Conservation (phyloP, 2,113 vertebrate genomes). For the Condylura cristata region DNA sequence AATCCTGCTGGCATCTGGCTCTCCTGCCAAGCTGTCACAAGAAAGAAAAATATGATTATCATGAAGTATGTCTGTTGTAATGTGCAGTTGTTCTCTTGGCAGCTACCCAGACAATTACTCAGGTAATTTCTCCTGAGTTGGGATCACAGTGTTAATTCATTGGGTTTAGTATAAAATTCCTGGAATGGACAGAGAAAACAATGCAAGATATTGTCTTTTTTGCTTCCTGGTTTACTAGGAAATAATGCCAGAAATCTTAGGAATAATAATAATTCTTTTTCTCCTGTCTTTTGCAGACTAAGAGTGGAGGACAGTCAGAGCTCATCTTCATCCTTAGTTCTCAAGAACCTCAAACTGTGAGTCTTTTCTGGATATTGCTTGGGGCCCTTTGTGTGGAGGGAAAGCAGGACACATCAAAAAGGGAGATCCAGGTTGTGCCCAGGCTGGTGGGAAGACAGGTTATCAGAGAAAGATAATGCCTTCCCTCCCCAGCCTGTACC, state of each 20-base stretch:
- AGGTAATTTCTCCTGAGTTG: not conserved
- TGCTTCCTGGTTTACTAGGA: not conserved
- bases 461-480: not conserved
- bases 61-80: not conserved
- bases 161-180: not conserved
- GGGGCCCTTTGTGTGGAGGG: not conserved
- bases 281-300: not conserved
- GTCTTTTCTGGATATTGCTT: not conserved
- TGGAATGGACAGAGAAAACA: not conserved
- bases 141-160: not conserved
- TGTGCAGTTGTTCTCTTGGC: not conserved
- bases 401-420: not conserved
- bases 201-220: not conserved
- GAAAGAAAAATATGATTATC: not conserved
- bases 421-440: not conserved
- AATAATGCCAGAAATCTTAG: not conserved
- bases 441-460: not conserved
- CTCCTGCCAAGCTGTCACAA: not conserved
- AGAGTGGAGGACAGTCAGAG: not conserved
- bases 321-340: not conserved
- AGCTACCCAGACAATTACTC: not conserved
- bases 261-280: not conserved
- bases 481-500: not conserved
- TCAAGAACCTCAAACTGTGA: not conserved
- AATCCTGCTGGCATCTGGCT: not conserved